Evolutionary conservation across 2,888 invertebrate genomes (phyloP).

Genomic region (Acanthoscelides obtectus): DNA sequence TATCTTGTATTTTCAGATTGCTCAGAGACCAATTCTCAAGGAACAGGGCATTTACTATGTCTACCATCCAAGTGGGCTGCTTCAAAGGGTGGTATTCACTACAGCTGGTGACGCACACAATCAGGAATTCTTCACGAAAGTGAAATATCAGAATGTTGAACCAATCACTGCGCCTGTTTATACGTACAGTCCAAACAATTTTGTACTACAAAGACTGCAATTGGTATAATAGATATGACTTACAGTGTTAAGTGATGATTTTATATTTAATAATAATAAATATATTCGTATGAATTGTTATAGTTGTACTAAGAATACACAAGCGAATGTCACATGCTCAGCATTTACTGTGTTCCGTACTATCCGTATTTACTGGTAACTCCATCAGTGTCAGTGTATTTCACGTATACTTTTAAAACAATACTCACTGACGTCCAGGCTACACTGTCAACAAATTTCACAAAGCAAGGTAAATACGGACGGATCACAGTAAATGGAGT

Average conservation of each 20-base stretch:
- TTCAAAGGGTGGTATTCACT: constrained; percentile 59
- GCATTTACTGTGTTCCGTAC: too few species aligned
- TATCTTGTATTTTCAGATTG: background rate
- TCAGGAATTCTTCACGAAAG: constrained; percentile 61
- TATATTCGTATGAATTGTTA: background rate
- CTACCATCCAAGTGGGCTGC: constrained; percentile 58
- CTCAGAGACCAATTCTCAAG: background rate
- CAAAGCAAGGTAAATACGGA: too few species aligned
- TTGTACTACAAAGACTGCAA: constrained; percentile 23
- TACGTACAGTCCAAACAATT: constrained; percentile 45
- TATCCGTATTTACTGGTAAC: too few species aligned
- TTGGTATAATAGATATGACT: background rate
- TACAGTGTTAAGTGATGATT: background rate
- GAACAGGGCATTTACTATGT: constrained; percentile 60
- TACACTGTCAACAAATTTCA: too few species aligned
- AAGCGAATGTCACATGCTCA: too few species aligned
- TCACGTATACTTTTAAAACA: too few species aligned
- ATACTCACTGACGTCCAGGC: too few species aligned
- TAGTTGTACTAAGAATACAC: too few species aligned
- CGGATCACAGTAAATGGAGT: too few species aligned
- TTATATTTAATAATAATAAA: background rate
- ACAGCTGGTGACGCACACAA: constrained; percentile 52
- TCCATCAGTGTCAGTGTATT: too few species aligned
- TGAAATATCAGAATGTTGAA: constrained; percentile 60
- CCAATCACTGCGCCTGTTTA: constrained; percentile 61